These are phyloP conservation scores for Sebastes melanostomus DNA, from an alignment of 2,797 vertebrate species.

Conservation along the genomic window DNA sequence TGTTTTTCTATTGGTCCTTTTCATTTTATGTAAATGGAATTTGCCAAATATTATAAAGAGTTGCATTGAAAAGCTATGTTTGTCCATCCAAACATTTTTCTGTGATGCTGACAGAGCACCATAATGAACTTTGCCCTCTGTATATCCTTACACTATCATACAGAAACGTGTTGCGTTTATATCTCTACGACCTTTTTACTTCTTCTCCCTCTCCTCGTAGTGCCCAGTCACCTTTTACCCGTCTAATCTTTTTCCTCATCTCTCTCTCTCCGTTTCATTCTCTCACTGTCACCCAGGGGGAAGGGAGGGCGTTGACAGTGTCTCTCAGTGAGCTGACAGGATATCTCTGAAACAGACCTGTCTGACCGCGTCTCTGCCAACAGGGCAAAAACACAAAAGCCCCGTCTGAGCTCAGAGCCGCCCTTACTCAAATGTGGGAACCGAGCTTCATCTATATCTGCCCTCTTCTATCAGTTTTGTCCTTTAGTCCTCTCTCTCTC, in stretches of 20 bases:
- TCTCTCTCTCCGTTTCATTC: constrained; percentile 3
- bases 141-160: background rate
- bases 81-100: background rate
- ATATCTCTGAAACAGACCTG: constrained; percentile 49
- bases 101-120: background rate
- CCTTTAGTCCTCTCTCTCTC: background rate
- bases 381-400: constrained; percentile 29
- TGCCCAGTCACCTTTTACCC: background rate
- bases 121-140: background rate
- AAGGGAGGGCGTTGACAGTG: constrained; percentile 27
- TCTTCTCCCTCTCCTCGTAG: background rate
- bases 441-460: background rate
- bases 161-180: background rate
- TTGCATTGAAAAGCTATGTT: too few relatives aligned
- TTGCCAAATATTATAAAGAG: too few relatives aligned
- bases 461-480: background rate
- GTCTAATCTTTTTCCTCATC: background rate
- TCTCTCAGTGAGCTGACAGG: constrained; percentile 34
- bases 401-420: background rate
- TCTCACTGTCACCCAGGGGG: constrained; percentile 17
- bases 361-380: constrained; percentile 29
- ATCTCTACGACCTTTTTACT: background rate
- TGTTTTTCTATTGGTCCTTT: too few relatives aligned
- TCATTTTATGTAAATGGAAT: too few relatives aligned
- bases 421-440: background rate